A percentile compares a stretch with the other conserved stretches of the same genome.
These are phyloP conservation scores for Thomomys bottae DNA, from an alignment of 2,113 vertebrate genomes.

Conservation along the genomic window DNA sequence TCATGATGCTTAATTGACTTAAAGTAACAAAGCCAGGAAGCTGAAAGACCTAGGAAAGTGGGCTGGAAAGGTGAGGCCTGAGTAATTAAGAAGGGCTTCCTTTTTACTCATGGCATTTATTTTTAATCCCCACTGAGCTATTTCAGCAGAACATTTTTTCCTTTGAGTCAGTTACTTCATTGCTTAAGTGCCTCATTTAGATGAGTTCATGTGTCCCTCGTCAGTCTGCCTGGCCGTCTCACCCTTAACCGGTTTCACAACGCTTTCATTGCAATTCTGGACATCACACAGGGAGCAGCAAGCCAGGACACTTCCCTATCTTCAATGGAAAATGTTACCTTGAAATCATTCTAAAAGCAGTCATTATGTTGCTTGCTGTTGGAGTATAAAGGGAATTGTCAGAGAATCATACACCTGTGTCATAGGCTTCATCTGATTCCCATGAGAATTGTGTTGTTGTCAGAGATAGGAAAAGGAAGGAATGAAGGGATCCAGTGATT, in stretches of 20 bases:
- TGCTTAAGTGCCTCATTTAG: conserved; percentile 18
- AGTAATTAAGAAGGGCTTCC: not conserved
- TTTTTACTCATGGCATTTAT: not conserved
- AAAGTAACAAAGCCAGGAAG: not conserved
- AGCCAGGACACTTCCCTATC: not conserved
- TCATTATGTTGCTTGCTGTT: conserved; percentile 35
- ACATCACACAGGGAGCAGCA: not conserved
- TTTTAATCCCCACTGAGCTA: accelerated
- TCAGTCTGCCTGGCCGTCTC: not conserved
- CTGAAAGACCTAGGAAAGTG: not conserved
- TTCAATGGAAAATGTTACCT: conserved; percentile 9
- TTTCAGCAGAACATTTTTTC: not conserved
- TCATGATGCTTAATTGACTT: not conserved
- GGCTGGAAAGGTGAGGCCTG: not conserved
- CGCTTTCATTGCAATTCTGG: not conserved
- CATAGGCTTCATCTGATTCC: not conserved
- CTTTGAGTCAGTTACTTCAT: conserved; percentile 17
- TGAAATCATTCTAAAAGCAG: conserved; percentile 25
- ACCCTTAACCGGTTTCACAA: not conserved
- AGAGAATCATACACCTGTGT: conserved; percentile 10
- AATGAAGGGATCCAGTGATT: not conserved
- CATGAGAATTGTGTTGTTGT: not conserved
- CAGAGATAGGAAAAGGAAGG: conserved; percentile 20
- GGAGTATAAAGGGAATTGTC: conserved; percentile 39
- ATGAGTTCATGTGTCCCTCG: not conserved